Evolutionary conservation across 1,140 invertebrate species (phyloP).

Genomic region (Ostrea edulis): DNA sequence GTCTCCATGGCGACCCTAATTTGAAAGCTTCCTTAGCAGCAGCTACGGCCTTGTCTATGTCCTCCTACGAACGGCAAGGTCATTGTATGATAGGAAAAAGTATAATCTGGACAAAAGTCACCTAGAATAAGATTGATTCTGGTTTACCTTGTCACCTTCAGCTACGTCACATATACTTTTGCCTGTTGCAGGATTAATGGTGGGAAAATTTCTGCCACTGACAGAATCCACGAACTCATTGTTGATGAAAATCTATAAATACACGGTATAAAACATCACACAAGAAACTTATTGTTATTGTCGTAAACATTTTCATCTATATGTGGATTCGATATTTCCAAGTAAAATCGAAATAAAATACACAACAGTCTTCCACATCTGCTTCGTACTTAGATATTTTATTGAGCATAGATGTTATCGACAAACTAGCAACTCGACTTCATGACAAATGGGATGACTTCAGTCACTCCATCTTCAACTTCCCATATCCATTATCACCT

Average conservation of each 20-base stretch:
- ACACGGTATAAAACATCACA: neutral
- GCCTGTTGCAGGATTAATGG: constrained; percentile 91
- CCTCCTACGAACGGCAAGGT: constrained; percentile 66
- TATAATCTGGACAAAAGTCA: neutral
- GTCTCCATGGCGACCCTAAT: constrained; percentile 89
- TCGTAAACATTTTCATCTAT: no score
- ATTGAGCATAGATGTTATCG: no score
- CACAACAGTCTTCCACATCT: no score
- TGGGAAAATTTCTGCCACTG: constrained; percentile 92
- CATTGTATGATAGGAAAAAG: neutral
- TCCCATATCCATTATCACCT: no score
- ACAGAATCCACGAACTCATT: constrained; percentile 80
- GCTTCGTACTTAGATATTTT: no score
- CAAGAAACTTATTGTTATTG: no score
- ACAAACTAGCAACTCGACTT: no score
- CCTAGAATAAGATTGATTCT: neutral
- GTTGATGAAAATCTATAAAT: constrained; percentile 88
- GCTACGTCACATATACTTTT: constrained; percentile 89
- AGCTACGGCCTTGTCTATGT: constrained; percentile 91
- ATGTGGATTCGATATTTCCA: no score
- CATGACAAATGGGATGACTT: no score
- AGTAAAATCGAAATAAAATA: no score
- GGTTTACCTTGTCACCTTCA: constrained; percentile 86
- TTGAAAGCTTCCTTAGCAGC: constrained; percentile 87
- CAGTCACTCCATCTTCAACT: no score